Evolutionary conservation across 35 echinoderm and acorn worm genomes (phyloP), one percentile per base, ranked within the genome.

Genomic region (Eucidaris tribuloides): DNA sequence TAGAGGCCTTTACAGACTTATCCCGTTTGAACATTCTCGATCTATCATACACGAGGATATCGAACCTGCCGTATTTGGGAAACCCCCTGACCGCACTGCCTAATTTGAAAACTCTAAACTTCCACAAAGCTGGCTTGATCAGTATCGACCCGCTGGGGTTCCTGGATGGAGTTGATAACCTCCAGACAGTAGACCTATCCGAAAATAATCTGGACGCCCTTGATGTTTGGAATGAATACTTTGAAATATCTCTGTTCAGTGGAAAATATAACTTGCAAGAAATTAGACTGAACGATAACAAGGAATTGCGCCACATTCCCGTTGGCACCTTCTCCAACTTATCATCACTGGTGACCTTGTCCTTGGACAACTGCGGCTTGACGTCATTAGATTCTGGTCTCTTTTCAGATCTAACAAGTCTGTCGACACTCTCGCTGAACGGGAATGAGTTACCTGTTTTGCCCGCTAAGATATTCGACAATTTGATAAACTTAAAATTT

Each of bases 201-300:
- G 68, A 40, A 44, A 74, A 74, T 44, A 44, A 18, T 11, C 7
- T 74, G 9, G n/a, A 24, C 22, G 9, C 68, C 1, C 6, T 14
- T 25, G 38, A 74, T 24, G 7, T 74, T 33, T 74, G 68, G 68
- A 74, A 74, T 44, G 34, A 74, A 2, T 74, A 74, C 44, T 74
- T 15, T 74, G 28, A 74, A 44, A 40, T 74, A 35, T 74, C 68
- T 41, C 24, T 74, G 3, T 74, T 74, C 41, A 42, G 35, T 44
- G 1, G n/a, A 41, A 74, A 74, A 24, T 42, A 33, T 14, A n/a
- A 44, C 0, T 36, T 74, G 68, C 38, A 18, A 74, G 68, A 74
- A 74, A 74, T 74, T 74, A 22, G 68, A 23, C 68, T 74, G 2
- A 40, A 74, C 41, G 40, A 74, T 40, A 74, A 74, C 44, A 33